Evolutionary conservation across 2,113 vertebrate species (phyloP).

Genomic region (Isichthys henryi): DNA sequence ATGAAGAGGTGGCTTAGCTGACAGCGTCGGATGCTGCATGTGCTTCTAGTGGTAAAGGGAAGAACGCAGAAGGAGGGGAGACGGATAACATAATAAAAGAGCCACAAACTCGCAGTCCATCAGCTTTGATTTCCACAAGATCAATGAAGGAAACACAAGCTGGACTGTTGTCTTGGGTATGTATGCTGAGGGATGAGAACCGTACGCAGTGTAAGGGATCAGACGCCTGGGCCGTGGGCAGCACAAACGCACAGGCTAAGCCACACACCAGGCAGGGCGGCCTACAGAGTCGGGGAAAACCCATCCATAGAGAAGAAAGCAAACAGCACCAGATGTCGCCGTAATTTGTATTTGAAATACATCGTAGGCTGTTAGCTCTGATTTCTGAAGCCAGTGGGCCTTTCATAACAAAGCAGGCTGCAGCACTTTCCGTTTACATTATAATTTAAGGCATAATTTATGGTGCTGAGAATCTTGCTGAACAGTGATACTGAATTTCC

Average conservation of each 20-base stretch:
- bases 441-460: not conserved
- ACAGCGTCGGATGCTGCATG: not conserved
- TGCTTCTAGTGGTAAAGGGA: not conserved
- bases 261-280: not conserved
- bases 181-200: not conserved
- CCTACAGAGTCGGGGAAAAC: not conserved
- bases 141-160: constrained; percentile 27
- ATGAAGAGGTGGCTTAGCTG: not conserved
- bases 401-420: no score
- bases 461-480: not conserved
- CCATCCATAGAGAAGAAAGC: not conserved
- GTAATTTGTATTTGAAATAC: not conserved
- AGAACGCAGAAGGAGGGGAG: constrained; percentile 23
- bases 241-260: not conserved
- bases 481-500: not conserved
- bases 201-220: not conserved
- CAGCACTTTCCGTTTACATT: not conserved
- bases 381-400: not conserved
- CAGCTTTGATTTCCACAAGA: constrained; percentile 36
- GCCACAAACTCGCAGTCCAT: constrained; percentile 43
- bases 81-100: constrained; percentile 37
- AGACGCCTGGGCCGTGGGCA: not conserved
- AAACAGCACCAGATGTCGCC: not conserved
- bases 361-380: not conserved
- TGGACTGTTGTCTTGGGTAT: constrained; percentile 18